These are phyloP conservation scores for Trichonephila clavipes DNA, from an alignment of 1,140 invertebrate species.

Conservation along the genomic window DNA sequence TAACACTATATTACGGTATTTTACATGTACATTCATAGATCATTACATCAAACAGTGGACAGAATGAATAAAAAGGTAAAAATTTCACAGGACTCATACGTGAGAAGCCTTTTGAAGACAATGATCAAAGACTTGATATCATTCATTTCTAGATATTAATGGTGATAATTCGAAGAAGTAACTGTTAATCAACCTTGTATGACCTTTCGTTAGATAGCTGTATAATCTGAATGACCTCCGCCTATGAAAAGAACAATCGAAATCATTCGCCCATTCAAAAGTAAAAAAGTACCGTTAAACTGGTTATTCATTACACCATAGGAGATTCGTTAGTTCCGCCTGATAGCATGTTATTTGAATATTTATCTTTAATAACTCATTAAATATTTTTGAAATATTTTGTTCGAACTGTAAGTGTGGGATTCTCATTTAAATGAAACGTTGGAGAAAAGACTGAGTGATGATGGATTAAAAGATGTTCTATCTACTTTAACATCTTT, in stretches of 20 bases:
- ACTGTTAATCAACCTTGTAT: conserved; percentile 1
- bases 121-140: conserved; percentile 1
- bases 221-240: conserved; percentile 1
- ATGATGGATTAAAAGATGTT: too few relatives aligned
- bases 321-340: conserved; percentile 16
- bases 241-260: conserved; percentile 22
- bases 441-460: too few relatives aligned
- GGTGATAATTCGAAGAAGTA: background rate
- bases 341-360: background rate
- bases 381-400: background rate
- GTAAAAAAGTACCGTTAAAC: conserved; percentile 27
- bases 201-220: background rate
- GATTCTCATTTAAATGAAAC: too few relatives aligned
- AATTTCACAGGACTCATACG: background rate
- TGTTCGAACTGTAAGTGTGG: background rate
- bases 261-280: conserved; percentile 27
- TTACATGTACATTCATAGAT: background rate
- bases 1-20: background rate
- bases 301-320: conserved; percentile 16
- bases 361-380: background rate
- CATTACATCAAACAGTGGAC: background rate
- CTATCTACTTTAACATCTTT: too few relatives aligned
- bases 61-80: background rate
- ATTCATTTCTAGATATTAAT: background rate
- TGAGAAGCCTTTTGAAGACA: conserved; percentile 3